Evolutionary conservation across 2,797 vertebrate species (phyloP).

Genomic region (Macroramphosus scolopax): DNA sequence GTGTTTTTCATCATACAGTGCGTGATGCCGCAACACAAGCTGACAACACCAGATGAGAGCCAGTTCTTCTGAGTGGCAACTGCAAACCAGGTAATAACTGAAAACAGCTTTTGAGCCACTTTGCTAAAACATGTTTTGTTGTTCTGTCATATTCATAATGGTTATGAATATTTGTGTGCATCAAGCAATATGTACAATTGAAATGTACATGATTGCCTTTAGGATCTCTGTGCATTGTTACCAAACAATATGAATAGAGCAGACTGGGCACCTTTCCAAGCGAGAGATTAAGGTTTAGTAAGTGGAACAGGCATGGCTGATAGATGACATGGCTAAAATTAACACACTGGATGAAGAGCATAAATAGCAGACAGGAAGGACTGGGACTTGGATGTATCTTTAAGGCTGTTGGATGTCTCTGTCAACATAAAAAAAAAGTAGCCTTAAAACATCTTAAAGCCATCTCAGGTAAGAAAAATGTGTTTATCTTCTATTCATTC

Average conservation of each 20-base stretch:
- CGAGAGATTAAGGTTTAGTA: constrained; percentile 73
- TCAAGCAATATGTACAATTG: background rate
- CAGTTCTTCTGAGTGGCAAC: constrained; percentile 9
- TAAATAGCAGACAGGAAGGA: constrained; percentile 70
- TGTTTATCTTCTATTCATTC: too few relatives aligned
- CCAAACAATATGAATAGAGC: constrained; percentile 42
- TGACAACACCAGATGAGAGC: background rate
- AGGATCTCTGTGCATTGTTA: constrained; percentile 41
- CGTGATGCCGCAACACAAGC: background rate
- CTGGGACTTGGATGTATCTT: too few relatives aligned
- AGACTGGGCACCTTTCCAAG: constrained; percentile 58
- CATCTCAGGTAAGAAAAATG: too few relatives aligned
- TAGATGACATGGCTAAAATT: constrained; percentile 78
- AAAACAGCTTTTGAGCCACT: too few relatives aligned
- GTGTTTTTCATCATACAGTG: constrained; percentile 1
- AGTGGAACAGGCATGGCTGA: constrained; percentile 69
- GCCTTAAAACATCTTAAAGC: too few relatives aligned
- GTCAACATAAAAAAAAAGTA: constrained; percentile 29
- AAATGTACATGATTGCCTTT: constrained; percentile 13
- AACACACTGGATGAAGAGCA: constrained; percentile 67
- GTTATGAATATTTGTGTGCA: too few relatives aligned
- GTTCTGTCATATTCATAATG: too few relatives aligned
- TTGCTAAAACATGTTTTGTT: too few relatives aligned
- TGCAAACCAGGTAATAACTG: constrained; percentile 27
- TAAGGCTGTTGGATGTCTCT: constrained; percentile 33